A percentile compares a stretch with the other conserved stretches of the same genome.
Evolutionary conservation across 2,888 invertebrate genomes (phyloP).

Genomic region (Agapetus fuscipes): DNA sequence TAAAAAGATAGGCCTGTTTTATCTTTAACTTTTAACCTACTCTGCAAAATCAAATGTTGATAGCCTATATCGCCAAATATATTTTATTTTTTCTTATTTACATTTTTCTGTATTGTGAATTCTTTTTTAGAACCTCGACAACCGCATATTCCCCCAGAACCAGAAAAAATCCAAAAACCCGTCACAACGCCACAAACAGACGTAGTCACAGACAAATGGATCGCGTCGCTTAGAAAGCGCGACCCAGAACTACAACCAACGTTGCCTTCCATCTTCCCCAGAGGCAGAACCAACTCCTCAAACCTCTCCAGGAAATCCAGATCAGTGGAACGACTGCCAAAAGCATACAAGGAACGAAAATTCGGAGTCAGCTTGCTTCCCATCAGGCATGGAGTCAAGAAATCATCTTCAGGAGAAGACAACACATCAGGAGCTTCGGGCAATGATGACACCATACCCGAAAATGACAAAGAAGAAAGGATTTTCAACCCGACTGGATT

Average conservation of each 20-base stretch:
- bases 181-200: constrained; percentile 25
- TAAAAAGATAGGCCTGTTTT: too few species aligned
- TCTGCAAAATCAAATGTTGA: too few species aligned
- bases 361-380: constrained; percentile 28
- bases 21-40: too few species aligned
- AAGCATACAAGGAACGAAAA: constrained; percentile 25
- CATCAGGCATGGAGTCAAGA: constrained; percentile 33
- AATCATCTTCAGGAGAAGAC: constrained; percentile 32
- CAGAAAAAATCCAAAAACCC: constrained; percentile 9
- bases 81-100: too few species aligned
- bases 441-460: constrained; percentile 28
- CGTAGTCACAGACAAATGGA: constrained; percentile 55
- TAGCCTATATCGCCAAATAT: too few species aligned
- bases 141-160: constrained; percentile 25
- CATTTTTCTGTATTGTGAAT: too few species aligned
- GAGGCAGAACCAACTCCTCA: constrained; percentile 31
- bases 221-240: constrained; percentile 53
- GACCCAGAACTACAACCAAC: constrained; percentile 58
- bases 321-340: constrained; percentile 38
- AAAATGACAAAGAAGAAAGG: constrained; percentile 21
- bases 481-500: constrained; percentile 61
- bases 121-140: constrained; percentile 36
- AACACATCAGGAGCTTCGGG: constrained; percentile 31
- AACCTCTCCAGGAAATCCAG: constrained; percentile 34
- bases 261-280: constrained; percentile 49